Base-by-base conservation (phyloP, 1,140 invertebrate species). In the Drosophila setifemur region DNA sequence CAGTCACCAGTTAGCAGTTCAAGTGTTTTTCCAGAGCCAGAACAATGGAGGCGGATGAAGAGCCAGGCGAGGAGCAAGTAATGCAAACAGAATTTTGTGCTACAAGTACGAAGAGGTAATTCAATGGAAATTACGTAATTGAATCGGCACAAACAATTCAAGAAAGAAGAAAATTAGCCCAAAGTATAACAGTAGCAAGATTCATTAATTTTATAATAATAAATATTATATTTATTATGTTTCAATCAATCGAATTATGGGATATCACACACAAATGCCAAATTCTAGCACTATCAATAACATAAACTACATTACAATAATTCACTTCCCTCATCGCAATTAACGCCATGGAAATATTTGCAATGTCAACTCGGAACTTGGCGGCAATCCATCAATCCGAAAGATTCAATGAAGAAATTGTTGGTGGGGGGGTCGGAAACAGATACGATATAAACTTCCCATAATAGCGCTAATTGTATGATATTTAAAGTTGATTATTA, bases 401-500 rank as follows among this genome's bases (percentile, higher is more conserved):
- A 44, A 61, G 45, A 60, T 44, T 58, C 60, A 63, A 48, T 64
- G 29, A 18, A 4, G 40, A n/a, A 16, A 31, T 23, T 26, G 12
- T 5, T 4, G 5, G 9, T 2, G 26, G 12, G 18, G 11, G 2
- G n/a, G 37, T 19, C 39, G 12, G 8, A n/a, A 19, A 6, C 23
- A 19, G 31, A 48, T 48, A 49, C 8, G 25, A n/a, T 64, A 75
- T 71, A 45, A 71, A 74, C 53, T 74, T 83, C 37, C 71, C 47
- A 74, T 86, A 85, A 85, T 79, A 45, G 81, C 48, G 70, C 60
- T 85, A 85, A 85, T 85, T 85, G 79, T 75, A 45, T 50, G 81
- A 83, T 85, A 86, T 85, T 79, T 86, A 64, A 78, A 75, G 77
- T 78, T 79, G 81, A 73, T 79, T 86, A 85, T 85, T 85, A 85